These are phyloP conservation scores for Lasioglossum morio DNA, from an alignment of 2,888 invertebrate species.

Conservation along the genomic window DNA sequence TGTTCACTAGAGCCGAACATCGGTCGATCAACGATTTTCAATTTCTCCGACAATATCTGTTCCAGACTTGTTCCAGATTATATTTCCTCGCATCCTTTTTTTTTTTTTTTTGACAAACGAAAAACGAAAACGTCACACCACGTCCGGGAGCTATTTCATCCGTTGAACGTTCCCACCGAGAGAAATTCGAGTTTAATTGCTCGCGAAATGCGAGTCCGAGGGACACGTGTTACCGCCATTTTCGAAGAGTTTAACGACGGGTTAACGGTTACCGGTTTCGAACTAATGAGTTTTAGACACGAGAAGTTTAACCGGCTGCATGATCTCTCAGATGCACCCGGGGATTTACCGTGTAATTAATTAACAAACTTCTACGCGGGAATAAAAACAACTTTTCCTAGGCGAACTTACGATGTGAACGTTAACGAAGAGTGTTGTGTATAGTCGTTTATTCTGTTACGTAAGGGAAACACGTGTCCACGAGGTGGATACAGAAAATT, in stretches of 20 bases:
- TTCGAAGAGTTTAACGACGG: slow-evolving; percentile 49
- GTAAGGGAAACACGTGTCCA: too few species aligned
- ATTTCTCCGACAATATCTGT: slow-evolving; percentile 35
- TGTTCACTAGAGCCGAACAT: slow-evolving; percentile 33
- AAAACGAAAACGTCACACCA: too few species aligned
- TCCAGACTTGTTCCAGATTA: background rate
- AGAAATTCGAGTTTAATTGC: slow-evolving; percentile 43
- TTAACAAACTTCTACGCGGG: background rate
- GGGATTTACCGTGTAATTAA: background rate
- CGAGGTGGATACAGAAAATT: too few species aligned
- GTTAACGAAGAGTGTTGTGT: too few species aligned
- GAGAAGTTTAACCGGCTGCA: slow-evolving; percentile 43
- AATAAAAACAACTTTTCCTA: background rate
- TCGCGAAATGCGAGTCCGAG: slow-evolving; percentile 38
- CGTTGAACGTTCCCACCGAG: background rate
- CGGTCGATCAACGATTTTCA: slow-evolving; percentile 27
- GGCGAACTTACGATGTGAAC: background rate
- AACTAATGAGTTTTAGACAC: slow-evolving; percentile 43
- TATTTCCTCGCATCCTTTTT: too few species aligned
- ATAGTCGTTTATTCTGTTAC: too few species aligned
- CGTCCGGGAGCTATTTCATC: background rate
- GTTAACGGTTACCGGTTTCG: slow-evolving; percentile 45
- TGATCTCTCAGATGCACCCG: background rate
- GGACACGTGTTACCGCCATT: slow-evolving; percentile 57
- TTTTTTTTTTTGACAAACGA: too few species aligned